These are phyloP conservation scores for Drosophila arizonae DNA, from an alignment of 1,140 invertebrate genomes.

Conservation along the genomic window DNA sequence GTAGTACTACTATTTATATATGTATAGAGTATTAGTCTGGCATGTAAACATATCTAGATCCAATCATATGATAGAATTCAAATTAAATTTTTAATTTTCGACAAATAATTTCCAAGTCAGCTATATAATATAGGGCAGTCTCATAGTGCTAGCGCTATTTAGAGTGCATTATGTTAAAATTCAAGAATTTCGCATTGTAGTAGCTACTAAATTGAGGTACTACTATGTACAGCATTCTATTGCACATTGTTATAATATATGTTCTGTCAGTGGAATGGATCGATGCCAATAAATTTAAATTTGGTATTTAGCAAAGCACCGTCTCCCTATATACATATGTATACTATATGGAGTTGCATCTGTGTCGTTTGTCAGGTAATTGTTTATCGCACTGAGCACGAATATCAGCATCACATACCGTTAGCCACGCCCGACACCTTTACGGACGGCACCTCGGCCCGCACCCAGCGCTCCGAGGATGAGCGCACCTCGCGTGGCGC, in stretches of 20 bases:
- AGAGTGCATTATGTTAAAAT: too few relatives aligned
- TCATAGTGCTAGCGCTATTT: too few relatives aligned
- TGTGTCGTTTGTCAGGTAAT: conserved; percentile 83
- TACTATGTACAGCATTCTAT: not conserved
- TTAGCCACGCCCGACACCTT: conserved; percentile 83
- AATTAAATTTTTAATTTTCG: too few relatives aligned
- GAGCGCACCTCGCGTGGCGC: conserved; percentile 88
- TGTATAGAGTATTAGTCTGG: too few relatives aligned
- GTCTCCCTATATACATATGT: too few relatives aligned
- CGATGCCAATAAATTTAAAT: not conserved
- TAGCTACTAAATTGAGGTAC: too few relatives aligned
- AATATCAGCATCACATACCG: conserved; percentile 85
- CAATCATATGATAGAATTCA: not conserved
- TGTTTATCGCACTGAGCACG: conserved; percentile 86
- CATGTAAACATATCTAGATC: not conserved
- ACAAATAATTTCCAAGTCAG: too few relatives aligned
- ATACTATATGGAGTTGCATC: too few relatives aligned
- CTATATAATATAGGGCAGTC: too few relatives aligned
- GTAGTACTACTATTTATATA: too few relatives aligned
- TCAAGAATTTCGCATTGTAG: too few relatives aligned
- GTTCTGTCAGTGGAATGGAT: not conserved
- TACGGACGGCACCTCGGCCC: conserved; percentile 80
- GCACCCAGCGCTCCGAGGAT: conserved; percentile 85
- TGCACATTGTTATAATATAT: not conserved
- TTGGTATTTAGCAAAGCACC: too few relatives aligned